phyloP scores from a whole-genome alignment of 2,797 vertebrate species.

The Crenuchus spilurus region DNA sequence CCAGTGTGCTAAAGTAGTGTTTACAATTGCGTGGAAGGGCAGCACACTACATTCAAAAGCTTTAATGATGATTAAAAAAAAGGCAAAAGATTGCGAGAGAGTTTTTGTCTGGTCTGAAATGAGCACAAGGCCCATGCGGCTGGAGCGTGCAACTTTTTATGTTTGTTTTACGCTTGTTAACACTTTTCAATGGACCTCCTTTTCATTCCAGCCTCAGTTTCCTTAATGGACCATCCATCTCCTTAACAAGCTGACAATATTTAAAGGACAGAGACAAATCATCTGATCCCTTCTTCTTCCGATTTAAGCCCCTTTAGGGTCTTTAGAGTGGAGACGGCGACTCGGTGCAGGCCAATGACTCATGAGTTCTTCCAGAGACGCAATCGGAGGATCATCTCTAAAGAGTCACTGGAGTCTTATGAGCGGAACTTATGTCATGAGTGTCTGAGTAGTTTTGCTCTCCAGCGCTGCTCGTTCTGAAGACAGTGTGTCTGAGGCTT shows the following conservation, averaged over 20 bases:
- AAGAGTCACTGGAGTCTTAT: slow-evolving; percentile 46
- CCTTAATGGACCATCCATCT: slow-evolving; percentile 49
- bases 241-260: slow-evolving; percentile 48
- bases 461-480: slow-evolving; percentile 12
- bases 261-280: slow-evolving; percentile 47
- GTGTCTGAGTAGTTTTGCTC: slow-evolving; percentile 42
- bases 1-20: background rate
- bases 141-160: slow-evolving; percentile 33
- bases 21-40: background rate
- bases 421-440: slow-evolving; percentile 13
- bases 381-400: slow-evolving; percentile 27
- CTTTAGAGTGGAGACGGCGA: slow-evolving; percentile 38
- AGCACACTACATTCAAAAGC: slow-evolving; percentile 11
- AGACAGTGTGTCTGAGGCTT: slow-evolving; percentile 4
- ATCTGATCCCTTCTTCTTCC: slow-evolving; percentile 33
- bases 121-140: slow-evolving; percentile 28
- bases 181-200: slow-evolving; percentile 34
- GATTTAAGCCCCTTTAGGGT: slow-evolving; percentile 36
- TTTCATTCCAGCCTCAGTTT: slow-evolving; percentile 31
- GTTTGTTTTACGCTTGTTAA: slow-evolving; percentile 48
- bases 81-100: slow-evolving; percentile 37
- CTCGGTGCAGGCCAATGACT: slow-evolving; percentile 26
- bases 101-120: slow-evolving; percentile 50
- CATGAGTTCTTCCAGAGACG: slow-evolving; percentile 42
- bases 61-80: slow-evolving; percentile 43